Evolutionary conservation across 2,113 vertebrate genomes (phyloP), one percentile per base, ranked within the genome.

Genomic region (Ochotona curzoniae): DNA sequence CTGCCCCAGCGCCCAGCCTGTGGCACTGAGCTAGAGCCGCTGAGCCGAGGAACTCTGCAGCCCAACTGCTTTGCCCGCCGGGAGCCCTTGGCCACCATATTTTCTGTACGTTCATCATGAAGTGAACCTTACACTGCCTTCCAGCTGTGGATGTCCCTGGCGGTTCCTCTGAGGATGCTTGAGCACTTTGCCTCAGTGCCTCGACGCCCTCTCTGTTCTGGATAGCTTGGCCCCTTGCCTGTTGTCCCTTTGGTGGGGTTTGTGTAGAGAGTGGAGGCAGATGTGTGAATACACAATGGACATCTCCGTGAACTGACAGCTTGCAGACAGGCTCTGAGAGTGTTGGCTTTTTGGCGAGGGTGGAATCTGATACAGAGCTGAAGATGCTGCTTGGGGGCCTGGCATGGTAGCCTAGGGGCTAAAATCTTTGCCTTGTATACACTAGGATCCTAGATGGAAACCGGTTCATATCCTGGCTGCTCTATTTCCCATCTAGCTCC

Each of bases 211-310:
- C 26, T 63, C 70, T 18, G 28, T 17, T 61, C 71, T 69, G 51
- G 67, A 44, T 0, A 51, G 13, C n/a, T 83, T 83, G 49, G 63
- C 69, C 26, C 47, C 54, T 57, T 57, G 17, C 54, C 17, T 57
- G 14, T 69, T 91, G 70, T 66, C 35, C 86, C n/a, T 51, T 89
- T 4, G n/a, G 82, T 63, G 35, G 38, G 18, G 4, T 67, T 90
- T 90, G 60, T 83, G 49, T 38, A 94, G 25, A 32, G n/a, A 83
- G 47, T 86, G 32, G 44, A 63, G 32, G 75, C 47, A 78, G 79
- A 86, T 78, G 35, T 49, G 28, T 91, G 17, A 61, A 49, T 78
- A 13, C 17, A 1, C 12, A 8, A 38, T 14, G 23, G 63, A 81
- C 15, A 47, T 79, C 66, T 83, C 38, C 57, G 44, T 67, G 75